phyloP scores from a whole-genome alignment of 1,140 invertebrate genomes.

The Oscheius sp. region DNA sequence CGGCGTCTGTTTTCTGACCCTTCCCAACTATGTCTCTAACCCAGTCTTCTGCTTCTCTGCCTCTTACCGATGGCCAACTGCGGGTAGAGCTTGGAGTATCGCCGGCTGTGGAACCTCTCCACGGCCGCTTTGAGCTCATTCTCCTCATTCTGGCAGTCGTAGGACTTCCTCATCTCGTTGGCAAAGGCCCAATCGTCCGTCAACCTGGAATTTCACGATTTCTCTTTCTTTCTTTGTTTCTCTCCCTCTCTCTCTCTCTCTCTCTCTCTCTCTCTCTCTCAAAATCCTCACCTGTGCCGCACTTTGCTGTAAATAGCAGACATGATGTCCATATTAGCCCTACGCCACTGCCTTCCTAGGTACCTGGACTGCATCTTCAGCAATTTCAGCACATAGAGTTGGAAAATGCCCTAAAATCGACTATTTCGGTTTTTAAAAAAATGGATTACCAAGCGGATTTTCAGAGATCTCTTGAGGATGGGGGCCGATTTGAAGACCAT shows the following conservation, averaged over 20 bases:
- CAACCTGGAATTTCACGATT: slow-evolving; percentile 66
- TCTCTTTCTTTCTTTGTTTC: background rate
- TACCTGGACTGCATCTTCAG: slow-evolving; percentile 99
- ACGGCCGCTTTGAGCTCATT: slow-evolving; percentile 86
- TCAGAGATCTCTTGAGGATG: slow-evolving; percentile 90
- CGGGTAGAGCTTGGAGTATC: slow-evolving; percentile 70
- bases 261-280: background rate
- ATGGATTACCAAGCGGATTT: slow-evolving; percentile 65
- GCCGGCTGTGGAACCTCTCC: slow-evolving; percentile 88
- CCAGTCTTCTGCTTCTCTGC: background rate
- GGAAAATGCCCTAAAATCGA: slow-evolving; percentile 83
- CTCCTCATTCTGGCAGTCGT: slow-evolving; percentile 98
- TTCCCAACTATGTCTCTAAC: no score
- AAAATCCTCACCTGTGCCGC: slow-evolving; percentile 70
- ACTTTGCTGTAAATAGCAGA: slow-evolving; percentile 97
- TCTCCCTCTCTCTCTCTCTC: background rate
- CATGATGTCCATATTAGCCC: slow-evolving; percentile 99
- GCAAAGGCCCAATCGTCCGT: slow-evolving; percentile 99
- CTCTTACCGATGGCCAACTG: slow-evolving; percentile 39
- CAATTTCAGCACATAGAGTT: slow-evolving; percentile 93
- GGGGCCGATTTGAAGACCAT: slow-evolving; percentile 99
- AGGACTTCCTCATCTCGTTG: slow-evolving; percentile 94
- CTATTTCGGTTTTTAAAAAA: background rate
- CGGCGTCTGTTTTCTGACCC: no score
- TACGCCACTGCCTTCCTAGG: slow-evolving; percentile 95